A percentile compares a stretch with the other conserved stretches of the same genome.
These are phyloP conservation scores for Leucosticte australis DNA, from an alignment of 2,113 vertebrate genomes.

Conservation along the genomic window DNA sequence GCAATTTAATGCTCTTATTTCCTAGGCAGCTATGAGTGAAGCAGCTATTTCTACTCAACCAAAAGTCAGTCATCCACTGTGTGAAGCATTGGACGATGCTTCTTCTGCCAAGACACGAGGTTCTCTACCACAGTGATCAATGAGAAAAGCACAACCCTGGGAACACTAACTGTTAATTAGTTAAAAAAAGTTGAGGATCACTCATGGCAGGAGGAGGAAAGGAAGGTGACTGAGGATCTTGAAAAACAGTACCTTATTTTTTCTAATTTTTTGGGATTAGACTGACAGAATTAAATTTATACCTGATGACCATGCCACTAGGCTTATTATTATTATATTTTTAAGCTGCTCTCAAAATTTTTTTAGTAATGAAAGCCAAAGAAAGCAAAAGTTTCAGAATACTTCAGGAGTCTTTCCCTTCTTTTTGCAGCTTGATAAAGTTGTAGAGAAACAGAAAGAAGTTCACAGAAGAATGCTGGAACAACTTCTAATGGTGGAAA, in stretches of 20 bases:
- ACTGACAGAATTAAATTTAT: background rate
- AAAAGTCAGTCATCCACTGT: background rate
- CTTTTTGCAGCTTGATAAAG: conserved; percentile 80
- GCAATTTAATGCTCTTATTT: background rate
- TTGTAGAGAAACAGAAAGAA: conserved; percentile 79
- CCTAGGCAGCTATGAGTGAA: background rate
- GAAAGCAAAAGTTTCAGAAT: background rate
- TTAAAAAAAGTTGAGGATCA: background rate
- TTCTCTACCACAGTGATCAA: background rate
- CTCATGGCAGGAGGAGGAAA: background rate
- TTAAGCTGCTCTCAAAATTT: background rate
- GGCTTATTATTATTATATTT: background rate
- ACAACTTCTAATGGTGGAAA: conserved; percentile 82
- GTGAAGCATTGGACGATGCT: background rate
- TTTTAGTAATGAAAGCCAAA: background rate
- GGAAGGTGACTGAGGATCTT: background rate
- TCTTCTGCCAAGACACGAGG: background rate
- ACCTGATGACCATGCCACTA: background rate
- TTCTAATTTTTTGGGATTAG: background rate
- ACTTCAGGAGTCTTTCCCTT: background rate
- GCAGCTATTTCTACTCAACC: background rate
- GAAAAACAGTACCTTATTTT: background rate
- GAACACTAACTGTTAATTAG: background rate
- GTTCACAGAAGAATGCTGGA: conserved; percentile 78
- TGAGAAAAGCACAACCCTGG: background rate